Base-by-base conservation (phyloP, 2,888 invertebrate genomes). In the Platerodrilus igneus region DNA sequence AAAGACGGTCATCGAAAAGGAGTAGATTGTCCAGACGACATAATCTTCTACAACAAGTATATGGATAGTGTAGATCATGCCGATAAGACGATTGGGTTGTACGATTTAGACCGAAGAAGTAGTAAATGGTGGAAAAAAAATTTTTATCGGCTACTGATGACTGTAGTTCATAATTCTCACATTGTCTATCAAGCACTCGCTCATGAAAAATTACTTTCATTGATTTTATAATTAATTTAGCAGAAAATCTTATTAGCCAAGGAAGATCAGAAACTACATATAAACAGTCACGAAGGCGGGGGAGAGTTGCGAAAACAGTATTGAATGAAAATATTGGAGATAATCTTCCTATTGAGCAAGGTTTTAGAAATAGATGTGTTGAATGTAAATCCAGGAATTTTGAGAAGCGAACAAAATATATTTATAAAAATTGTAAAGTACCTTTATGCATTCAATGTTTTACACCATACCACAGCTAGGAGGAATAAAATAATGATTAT, bases 51-150 rank as follows among this genome's bases (percentile, higher is more conserved):
- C 22, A 37, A 22, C 9, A 37, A 37, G 7, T 37, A 30, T 21
- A 37, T 37, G 30, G 37, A 23, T 7, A 23, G 30, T 9, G 30
- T 30, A 21, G 30, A 37, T 22, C 30, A 37, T 10, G 37, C 37
- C 6, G 37, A 37, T 22, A 29, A 37, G 2, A 37, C 30, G 37
- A 37, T 37, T 30, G n/a, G 22, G 9, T 37, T 36, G 19, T 36
- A 36, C 19, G 35, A 35, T 16, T 35, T 35, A 26, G 35, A 27
- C 17, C 18, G 27, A 17, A 35, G 25, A 35, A 35, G 36, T 19
- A 15, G 10, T 8, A 36, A 27, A 36, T 36, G 36, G 28, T 36
- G 28, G 36, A 20, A 36, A 20, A 36, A 36, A 36, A 28, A 28
- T 5, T 36, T 27, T 36, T 36, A 10, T 36, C 16, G 28, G 28